phyloP scores from a whole-genome alignment of 2,888 invertebrate genomes.

The Dilophus febrilis region DNA sequence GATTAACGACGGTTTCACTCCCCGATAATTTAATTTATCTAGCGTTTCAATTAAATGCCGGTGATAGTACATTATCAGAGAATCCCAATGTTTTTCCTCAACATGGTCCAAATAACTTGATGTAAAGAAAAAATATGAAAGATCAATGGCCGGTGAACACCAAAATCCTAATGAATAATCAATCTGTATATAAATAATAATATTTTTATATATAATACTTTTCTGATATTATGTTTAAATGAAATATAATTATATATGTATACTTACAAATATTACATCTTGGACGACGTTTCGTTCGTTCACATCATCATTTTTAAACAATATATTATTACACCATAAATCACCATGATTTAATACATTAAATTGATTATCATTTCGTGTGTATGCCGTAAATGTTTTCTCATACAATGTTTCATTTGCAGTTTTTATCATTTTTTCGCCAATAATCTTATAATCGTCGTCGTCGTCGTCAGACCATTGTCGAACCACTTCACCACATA shows the following conservation, averaged over 20 bases:
- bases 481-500: no score
- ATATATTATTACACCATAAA: constrained; percentile 4
- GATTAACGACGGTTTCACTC: neutral
- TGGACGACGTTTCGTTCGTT: no score
- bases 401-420: no score
- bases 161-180: constrained; percentile 2
- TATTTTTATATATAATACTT: no score
- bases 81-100: neutral
- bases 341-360: constrained; percentile 4
- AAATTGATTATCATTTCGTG: neutral
- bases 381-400: no score
- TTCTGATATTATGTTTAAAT: no score
- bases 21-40: neutral
- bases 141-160: constrained; percentile 1
- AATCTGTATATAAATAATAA: neutral
- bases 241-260: no score
- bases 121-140: constrained; percentile 1
- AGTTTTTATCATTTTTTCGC: no score
- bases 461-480: no score
- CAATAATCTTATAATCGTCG: no score
- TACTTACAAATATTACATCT: constrained; percentile 1
- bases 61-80: neutral
- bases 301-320: constrained; percentile 1
- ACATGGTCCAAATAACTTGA: neutral
- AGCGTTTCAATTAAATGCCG: neutral